Conservation (phyloP, 2,888 invertebrate species). For the Octonoba sinensis region DNA sequence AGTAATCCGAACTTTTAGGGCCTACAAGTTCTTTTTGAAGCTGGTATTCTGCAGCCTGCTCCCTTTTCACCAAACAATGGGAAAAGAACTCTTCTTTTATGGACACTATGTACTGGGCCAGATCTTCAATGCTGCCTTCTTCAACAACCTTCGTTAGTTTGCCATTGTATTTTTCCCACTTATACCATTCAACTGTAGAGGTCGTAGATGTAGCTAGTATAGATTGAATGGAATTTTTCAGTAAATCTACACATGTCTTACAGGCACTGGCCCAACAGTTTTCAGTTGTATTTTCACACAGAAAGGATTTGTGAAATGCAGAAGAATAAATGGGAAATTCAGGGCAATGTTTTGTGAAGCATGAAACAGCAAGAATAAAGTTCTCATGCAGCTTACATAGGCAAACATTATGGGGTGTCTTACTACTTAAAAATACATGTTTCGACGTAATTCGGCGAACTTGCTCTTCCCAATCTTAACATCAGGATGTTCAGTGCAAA, state of each 20-base stretch:
- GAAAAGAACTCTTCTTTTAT: neutral
- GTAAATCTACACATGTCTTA: slow-evolving; percentile 1
- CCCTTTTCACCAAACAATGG: slow-evolving; percentile 1
- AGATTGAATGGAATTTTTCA: slow-evolving; percentile 7
- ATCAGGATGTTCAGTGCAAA: slow-evolving; percentile 10
- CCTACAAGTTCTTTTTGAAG: neutral
- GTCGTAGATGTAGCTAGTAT: neutral
- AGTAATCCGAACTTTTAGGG: neutral
- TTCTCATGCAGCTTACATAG: neutral
- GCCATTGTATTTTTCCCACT: neutral
- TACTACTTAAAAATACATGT: neutral
- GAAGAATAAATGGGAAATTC: neutral
- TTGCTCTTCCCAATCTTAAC: slow-evolving; percentile 13
- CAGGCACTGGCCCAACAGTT: neutral
- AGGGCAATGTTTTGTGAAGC: neutral
- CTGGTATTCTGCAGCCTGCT: slow-evolving; percentile 5
- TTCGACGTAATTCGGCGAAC: neutral
- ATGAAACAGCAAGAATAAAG: neutral
- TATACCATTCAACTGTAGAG: neutral
- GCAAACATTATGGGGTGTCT: neutral
- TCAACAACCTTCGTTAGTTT: neutral
- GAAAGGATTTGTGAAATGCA: neutral
- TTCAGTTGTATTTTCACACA: neutral
- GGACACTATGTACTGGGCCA: neutral
- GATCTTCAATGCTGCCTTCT: slow-evolving; percentile 14